Evolutionary conservation across 2,797 vertebrate species (phyloP).

Genomic region (Squalus acanthias): DNA sequence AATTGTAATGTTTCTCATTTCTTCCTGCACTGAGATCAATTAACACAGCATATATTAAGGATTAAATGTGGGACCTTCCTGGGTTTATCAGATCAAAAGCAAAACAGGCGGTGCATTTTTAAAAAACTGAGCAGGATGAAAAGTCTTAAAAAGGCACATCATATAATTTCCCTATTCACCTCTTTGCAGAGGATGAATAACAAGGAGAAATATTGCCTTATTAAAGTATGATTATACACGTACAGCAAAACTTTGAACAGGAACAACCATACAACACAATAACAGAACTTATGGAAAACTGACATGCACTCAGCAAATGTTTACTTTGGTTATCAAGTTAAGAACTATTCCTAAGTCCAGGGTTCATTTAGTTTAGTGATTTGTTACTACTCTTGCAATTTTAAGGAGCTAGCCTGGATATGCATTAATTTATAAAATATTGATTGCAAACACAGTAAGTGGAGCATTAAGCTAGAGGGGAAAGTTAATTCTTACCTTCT

Average conservation of each 20-base stretch:
- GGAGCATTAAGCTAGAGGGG: background rate
- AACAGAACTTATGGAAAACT: background rate
- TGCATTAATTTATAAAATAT: background rate
- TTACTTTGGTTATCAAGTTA: background rate
- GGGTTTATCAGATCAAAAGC: background rate
- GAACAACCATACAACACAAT: background rate
- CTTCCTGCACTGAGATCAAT: background rate
- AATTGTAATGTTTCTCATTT: background rate
- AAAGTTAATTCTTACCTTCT: constrained; percentile 13
- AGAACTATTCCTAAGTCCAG: background rate
- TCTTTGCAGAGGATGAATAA: background rate
- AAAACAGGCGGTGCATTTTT: background rate
- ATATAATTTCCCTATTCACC: background rate
- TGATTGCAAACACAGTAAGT: background rate
- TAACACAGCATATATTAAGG: background rate
- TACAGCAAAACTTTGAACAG: background rate
- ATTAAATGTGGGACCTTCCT: background rate
- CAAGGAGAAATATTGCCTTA: background rate
- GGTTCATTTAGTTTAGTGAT: background rate
- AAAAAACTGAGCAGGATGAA: background rate
- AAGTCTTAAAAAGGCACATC: background rate
- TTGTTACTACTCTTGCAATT: background rate
- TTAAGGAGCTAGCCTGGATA: background rate
- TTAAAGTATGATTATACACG: background rate
- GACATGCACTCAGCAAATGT: background rate